Conservation (phyloP, 1,140 invertebrate genomes). For the Thaumatotibia leucotreta region DNA sequence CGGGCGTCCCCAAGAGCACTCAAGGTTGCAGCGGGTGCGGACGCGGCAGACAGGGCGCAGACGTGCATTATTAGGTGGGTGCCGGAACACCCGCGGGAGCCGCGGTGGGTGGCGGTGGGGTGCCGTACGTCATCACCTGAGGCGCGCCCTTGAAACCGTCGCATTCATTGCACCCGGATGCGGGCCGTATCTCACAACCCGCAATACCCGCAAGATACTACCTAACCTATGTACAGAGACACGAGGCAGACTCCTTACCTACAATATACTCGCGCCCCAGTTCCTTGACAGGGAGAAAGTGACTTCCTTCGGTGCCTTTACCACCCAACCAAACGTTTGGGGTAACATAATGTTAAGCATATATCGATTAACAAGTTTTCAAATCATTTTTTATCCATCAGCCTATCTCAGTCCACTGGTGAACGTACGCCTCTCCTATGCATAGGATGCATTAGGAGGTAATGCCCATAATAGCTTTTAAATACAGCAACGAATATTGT, state of each 20-base stretch:
- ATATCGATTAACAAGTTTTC: too few relatives aligned
- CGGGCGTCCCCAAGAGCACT: conserved; percentile 49
- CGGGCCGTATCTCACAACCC: conserved; percentile 58
- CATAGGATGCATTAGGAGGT: too few relatives aligned
- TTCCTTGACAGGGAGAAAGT: neutral
- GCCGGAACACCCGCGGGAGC: conserved; percentile 67
- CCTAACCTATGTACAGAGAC: conserved; percentile 29
- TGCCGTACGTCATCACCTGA: conserved; percentile 74
- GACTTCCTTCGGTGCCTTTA: neutral
- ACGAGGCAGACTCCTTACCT: conserved; percentile 16
- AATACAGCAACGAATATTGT: too few relatives aligned
- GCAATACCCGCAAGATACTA: conserved; percentile 51
- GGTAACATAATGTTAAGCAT: too few relatives aligned
- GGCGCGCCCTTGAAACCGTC: conserved; percentile 74
- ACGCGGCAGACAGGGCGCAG: conserved; percentile 72
- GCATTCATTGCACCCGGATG: conserved; percentile 75
- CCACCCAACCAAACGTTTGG: too few relatives aligned
- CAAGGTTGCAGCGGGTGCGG: conserved; percentile 72
- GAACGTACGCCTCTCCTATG: too few relatives aligned
- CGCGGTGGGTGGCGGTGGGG: conserved; percentile 49
- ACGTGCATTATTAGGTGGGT: conserved; percentile 77
- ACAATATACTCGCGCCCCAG: neutral
- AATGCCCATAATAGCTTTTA: too few relatives aligned
- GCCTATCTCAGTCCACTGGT: too few relatives aligned
- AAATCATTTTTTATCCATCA: too few relatives aligned